Evolutionary conservation across 2,113 vertebrate genomes (phyloP).

Genomic region (Poeciliopsis turrubarensis): DNA sequence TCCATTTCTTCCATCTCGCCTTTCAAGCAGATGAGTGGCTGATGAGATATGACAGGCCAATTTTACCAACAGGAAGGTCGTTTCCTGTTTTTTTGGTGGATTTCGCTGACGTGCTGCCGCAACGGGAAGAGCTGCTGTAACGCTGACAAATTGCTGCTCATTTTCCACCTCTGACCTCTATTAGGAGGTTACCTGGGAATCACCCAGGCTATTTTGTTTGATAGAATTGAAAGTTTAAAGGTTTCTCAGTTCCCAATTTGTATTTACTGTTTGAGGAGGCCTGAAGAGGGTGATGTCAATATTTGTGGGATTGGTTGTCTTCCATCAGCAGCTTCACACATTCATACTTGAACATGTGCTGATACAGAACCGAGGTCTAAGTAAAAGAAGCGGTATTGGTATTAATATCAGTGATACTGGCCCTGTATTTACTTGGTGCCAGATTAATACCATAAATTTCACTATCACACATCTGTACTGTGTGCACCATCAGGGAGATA

Average conservation of each 20-base stretch:
- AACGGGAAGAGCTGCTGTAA: slow-evolving; percentile 8
- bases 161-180: neutral
- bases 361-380: neutral
- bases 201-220: too few species aligned
- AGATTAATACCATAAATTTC: too few species aligned
- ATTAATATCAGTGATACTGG: too few species aligned
- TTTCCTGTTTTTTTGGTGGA: slow-evolving; percentile 28
- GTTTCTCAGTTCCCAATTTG: neutral
- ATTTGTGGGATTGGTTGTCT: neutral
- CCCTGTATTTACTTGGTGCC: too few species aligned
- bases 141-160: neutral
- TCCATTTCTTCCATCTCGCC: slow-evolving; percentile 37
- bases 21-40: slow-evolving; percentile 50
- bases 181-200: too few species aligned
- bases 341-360: neutral
- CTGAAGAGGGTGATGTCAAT: neutral
- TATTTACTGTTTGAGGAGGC: neutral
- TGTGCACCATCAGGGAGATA: neutral
- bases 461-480: too few species aligned
- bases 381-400: too few species aligned
- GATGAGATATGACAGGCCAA: slow-evolving; percentile 54
- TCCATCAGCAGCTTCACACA: neutral
- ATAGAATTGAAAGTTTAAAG: too few species aligned
- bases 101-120: slow-evolving; percentile 34
- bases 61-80: slow-evolving; percentile 31